phyloP scores from a whole-genome alignment of 2,113 vertebrate genomes.

The Aramus guarauna region DNA sequence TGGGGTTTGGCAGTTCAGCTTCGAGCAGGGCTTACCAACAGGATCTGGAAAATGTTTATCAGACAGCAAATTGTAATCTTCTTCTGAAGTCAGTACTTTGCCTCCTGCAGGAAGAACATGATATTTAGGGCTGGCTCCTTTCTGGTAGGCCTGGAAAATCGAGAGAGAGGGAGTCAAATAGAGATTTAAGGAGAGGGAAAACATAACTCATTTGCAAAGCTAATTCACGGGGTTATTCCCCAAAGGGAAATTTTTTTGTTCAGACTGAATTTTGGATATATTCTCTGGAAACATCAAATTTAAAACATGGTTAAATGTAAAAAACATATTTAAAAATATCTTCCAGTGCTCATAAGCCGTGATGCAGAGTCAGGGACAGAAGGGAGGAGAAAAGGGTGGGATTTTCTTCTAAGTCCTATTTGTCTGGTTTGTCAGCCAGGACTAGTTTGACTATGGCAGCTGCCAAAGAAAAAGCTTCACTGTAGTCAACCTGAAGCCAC shows the following conservation, averaged over 20 bases:
- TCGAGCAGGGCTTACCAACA: conserved; percentile 73
- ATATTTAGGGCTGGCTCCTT: conserved; percentile 75
- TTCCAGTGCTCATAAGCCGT: background rate
- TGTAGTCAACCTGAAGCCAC: background rate
- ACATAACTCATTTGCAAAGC: background rate
- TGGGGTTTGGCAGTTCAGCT: background rate
- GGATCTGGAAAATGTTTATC: conserved; percentile 85
- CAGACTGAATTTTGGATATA: background rate
- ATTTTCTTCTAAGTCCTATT: background rate
- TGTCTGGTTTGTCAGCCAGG: background rate
- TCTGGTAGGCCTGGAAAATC: conserved; percentile 74
- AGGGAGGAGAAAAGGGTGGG: background rate
- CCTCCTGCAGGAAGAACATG: conserved; percentile 85
- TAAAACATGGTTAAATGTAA: background rate
- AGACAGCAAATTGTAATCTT: conserved; percentile 83
- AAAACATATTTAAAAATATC: background rate
- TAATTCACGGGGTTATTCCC: background rate
- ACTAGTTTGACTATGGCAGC: background rate
- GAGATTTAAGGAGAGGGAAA: background rate
- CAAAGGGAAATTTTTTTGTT: background rate
- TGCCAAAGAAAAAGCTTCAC: background rate
- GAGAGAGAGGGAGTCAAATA: background rate
- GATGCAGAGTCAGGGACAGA: background rate
- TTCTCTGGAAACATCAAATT: background rate
- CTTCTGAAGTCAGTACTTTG: conserved; percentile 82